Conservation (phyloP, 2,113 vertebrate species). For the Stigmatopora argus region DNA sequence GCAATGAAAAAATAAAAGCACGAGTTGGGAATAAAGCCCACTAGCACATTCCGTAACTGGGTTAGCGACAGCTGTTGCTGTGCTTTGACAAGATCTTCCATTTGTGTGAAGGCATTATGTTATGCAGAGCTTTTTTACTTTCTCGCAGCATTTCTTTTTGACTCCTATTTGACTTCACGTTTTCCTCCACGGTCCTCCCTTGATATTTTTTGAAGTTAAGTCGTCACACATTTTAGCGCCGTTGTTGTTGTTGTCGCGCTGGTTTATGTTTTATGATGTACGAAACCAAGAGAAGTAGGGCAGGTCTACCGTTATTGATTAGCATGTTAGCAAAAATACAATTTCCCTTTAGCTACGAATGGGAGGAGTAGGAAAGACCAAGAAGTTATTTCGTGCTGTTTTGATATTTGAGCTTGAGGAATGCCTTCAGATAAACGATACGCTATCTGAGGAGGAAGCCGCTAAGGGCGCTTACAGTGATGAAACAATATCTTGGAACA, state of each 20-base stretch:
- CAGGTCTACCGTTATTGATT: too few relatives aligned
- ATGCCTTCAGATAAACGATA: conserved; percentile 66
- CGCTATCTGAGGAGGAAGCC: conserved; percentile 60
- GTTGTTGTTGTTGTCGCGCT: too few relatives aligned
- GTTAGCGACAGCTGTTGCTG: conserved; percentile 45
- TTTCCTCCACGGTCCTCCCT: not conserved
- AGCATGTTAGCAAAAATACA: too few relatives aligned
- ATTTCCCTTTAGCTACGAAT: not conserved
- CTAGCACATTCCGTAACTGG: conserved; percentile 44
- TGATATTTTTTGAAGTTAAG: conserved; percentile 1
- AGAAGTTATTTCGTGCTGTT: conserved; percentile 69
- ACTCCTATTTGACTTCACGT: conserved; percentile 5
- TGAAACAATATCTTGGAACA: conserved; percentile 74
- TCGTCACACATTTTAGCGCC: conserved; percentile 7
- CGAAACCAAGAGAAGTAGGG: too few relatives aligned
- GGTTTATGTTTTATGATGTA: too few relatives aligned
- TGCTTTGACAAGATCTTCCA: conserved; percentile 24
- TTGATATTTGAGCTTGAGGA: conserved; percentile 70
- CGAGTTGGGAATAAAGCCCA: conserved; percentile 23
- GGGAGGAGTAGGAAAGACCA: conserved; percentile 38
- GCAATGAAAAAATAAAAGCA: conserved; percentile 18
- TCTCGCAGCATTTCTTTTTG: not conserved
- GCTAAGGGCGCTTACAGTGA: conserved; percentile 73
- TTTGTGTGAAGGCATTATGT: conserved; percentile 30
- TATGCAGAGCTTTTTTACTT: conserved; percentile 5